phyloP scores from a whole-genome alignment of 2,888 invertebrate genomes.

The Xestia c-nigrum region DNA sequence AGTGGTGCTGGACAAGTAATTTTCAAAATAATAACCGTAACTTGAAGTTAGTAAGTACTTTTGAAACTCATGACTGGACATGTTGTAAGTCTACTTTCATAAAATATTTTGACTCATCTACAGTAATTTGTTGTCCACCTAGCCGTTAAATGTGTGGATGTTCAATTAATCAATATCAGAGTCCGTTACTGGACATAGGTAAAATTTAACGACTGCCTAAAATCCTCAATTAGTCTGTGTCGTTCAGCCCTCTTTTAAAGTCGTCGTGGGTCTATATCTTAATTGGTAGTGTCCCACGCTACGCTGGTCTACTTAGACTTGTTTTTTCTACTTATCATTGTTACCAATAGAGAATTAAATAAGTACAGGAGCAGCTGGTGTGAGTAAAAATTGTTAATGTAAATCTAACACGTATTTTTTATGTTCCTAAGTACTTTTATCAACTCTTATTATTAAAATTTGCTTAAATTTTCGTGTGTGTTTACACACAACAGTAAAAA shows the following conservation, averaged over 20 bases:
- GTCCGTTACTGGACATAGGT: too few relatives aligned
- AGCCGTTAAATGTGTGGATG: too few relatives aligned
- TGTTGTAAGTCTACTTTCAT: not conserved
- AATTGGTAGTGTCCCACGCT: not conserved
- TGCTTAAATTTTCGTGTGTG: not conserved
- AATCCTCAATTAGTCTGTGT: not conserved
- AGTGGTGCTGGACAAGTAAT: conserved; percentile 10
- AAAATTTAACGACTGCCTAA: too few relatives aligned
- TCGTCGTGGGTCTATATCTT: not conserved
- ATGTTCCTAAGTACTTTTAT: not conserved
- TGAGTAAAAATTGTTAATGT: not conserved
- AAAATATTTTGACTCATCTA: not conserved
- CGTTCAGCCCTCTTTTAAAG: not conserved
- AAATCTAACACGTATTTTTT: not conserved
- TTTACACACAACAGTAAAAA: too few relatives aligned
- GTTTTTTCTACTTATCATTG: not conserved
- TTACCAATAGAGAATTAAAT: not conserved
- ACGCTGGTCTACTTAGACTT: not conserved
- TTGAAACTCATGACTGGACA: not conserved
- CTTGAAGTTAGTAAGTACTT: conserved; percentile 1
- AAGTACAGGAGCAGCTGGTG: not conserved
- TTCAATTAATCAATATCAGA: too few relatives aligned
- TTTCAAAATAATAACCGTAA: conserved; percentile 7
- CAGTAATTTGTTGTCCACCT: too few relatives aligned
- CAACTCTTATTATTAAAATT: not conserved